These are phyloP conservation scores for Manis javanica DNA, from an alignment of 2,797 vertebrate species.

Conservation along the genomic window DNA sequence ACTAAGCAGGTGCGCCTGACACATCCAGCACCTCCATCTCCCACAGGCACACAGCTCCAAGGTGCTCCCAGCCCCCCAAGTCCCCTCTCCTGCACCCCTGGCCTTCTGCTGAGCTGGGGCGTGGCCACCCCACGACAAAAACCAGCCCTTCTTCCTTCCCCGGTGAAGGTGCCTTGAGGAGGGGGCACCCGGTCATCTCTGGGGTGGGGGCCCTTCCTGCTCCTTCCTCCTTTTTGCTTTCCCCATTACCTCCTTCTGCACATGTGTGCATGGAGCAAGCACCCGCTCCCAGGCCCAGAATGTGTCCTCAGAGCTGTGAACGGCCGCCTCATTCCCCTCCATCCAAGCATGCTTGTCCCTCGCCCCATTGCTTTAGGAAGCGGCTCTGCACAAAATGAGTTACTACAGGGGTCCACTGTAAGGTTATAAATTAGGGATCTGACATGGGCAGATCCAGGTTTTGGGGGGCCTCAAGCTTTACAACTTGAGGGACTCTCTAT, in stretches of 20 bases:
- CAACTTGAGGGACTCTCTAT: neutral
- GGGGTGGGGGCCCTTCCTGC: neutral
- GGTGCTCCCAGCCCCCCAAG: too few species aligned
- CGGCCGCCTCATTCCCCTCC: neutral
- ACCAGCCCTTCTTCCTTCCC: rapidly evolving
- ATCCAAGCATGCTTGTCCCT: neutral
- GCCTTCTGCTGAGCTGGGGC: neutral
- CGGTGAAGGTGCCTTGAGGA: neutral
- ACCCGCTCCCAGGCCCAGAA: too few species aligned
- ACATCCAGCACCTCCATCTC: rapidly evolving
- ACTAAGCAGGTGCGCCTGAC: too few species aligned
- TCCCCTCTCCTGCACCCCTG: neutral
- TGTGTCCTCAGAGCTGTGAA: neutral
- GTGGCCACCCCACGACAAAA: neutral
- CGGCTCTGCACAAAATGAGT: neutral
- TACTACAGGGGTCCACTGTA: neutral
- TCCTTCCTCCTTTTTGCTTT: neutral
- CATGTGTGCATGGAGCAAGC: rapidly evolving
- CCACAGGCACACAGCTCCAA: neutral
- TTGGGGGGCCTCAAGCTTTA: neutral
- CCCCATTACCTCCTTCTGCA: neutral
- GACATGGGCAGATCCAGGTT: neutral
- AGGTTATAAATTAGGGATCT: neutral
- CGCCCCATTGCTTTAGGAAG: neutral
- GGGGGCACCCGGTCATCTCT: rapidly evolving